A percentile compares a stretch with the other conserved stretches of the same genome.
These are phyloP conservation scores for Lithobates pipiens DNA, from an alignment of 2,797 vertebrate species.

Conservation along the genomic window DNA sequence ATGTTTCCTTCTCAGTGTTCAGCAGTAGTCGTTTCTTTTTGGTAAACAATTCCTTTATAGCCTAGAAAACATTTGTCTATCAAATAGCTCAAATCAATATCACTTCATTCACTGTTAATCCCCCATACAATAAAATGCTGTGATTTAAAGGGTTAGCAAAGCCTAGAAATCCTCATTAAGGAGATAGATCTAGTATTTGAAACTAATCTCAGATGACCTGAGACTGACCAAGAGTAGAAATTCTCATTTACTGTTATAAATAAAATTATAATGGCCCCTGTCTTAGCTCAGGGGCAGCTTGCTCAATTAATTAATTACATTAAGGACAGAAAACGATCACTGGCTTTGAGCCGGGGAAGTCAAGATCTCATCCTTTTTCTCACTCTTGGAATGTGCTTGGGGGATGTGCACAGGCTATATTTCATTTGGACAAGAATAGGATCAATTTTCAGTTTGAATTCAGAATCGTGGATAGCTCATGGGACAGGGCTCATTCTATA, in stretches of 20 bases:
- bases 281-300: conserved; percentile 5
- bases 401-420: neutral
- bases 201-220: conserved; percentile 46
- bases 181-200: conserved; percentile 39
- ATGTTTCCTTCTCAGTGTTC: neutral
- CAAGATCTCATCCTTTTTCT: neutral
- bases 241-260: conserved; percentile 46
- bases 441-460: neutral
- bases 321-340: conserved; percentile 2
- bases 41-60: conserved; percentile 14
- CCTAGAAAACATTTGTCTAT: conserved; percentile 28
- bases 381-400: neutral
- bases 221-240: conserved; percentile 45
- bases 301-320: conserved; percentile 35
- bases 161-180: conserved; percentile 30
- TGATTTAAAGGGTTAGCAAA: conserved; percentile 46
- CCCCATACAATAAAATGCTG: conserved; percentile 14
- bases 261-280: conserved; percentile 41
- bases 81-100: conserved; percentile 37
- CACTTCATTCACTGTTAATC: conserved; percentile 24
- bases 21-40: neutral
- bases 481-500: neutral
- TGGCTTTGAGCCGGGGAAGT: conserved; percentile 25
- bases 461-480: neutral
- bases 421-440: neutral